A percentile compares a stretch with the other conserved stretches of the same genome.
phyloP scores from a whole-genome alignment of 2,888 invertebrate species.

The Agonum fuliginosum region DNA sequence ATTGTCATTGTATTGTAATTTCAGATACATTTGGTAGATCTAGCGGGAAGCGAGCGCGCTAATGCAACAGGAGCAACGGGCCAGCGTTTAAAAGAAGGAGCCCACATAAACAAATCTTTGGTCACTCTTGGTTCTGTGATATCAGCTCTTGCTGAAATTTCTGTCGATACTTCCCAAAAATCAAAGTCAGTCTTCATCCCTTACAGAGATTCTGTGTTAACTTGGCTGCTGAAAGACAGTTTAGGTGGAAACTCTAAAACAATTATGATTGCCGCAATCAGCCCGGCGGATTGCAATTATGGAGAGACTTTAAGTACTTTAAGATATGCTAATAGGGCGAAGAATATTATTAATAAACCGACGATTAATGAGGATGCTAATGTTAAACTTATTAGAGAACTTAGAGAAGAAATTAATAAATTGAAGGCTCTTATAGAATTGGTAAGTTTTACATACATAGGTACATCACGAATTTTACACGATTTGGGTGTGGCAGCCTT shows the following conservation, averaged over 20 bases:
- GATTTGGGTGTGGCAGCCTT: too few relatives aligned
- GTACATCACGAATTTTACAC: too few relatives aligned
- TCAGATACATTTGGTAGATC: conserved; percentile 86
- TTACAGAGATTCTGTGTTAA: conserved; percentile 90
- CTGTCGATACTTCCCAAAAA: conserved; percentile 69
- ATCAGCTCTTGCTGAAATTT: conserved; percentile 86
- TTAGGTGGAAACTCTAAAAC: conserved; percentile 93
- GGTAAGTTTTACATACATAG: conserved; percentile 74
- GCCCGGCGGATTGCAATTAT: conserved; percentile 85
- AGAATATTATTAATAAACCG: conserved; percentile 93
- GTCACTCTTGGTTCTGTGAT: conserved; percentile 92
- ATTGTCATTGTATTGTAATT: too few relatives aligned
- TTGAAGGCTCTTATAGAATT: conserved; percentile 84
- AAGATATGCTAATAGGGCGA: conserved; percentile 91
- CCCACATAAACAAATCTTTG: conserved; percentile 92
- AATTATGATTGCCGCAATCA: conserved; percentile 91
- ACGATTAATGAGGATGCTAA: conserved; percentile 93
- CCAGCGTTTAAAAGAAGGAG: conserved; percentile 91
- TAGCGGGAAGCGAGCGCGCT: conserved; percentile 92
- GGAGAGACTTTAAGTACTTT: conserved; percentile 90
- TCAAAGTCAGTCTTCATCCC: conserved; percentile 82
- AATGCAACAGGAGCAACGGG: conserved; percentile 94
- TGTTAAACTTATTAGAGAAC: conserved; percentile 89
- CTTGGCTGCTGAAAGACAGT: conserved; percentile 92
- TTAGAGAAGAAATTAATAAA: conserved; percentile 89